phyloP scores from a whole-genome alignment of 2,113 vertebrate species.

The Onychorhynchus coronatus region DNA sequence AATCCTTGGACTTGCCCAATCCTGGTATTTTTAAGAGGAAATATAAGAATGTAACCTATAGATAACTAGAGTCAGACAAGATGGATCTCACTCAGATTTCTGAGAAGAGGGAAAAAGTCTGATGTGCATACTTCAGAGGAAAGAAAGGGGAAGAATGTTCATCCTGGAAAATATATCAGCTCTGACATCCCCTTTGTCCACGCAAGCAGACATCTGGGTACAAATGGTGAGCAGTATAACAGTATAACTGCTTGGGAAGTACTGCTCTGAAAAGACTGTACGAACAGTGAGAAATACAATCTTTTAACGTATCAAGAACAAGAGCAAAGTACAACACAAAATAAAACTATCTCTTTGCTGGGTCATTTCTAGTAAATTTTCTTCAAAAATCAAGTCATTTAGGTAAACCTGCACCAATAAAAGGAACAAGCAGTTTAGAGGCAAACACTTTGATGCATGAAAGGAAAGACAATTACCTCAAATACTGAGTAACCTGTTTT shows the following conservation, averaged over 20 bases:
- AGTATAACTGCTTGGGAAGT: background rate
- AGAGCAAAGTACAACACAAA: background rate
- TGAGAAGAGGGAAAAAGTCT: background rate
- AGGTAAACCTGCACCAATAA: background rate
- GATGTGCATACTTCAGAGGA: rapidly evolving
- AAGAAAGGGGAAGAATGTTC: background rate
- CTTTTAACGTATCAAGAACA: background rate
- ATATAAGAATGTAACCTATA: background rate
- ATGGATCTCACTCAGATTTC: background rate
- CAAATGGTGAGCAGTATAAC: background rate
- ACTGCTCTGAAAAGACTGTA: background rate
- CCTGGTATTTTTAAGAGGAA: background rate
- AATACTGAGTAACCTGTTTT: background rate
- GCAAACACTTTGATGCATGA: background rate
- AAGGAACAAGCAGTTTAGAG: background rate
- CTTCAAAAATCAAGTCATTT: background rate
- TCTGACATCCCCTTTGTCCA: background rate
- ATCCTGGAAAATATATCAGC: background rate
- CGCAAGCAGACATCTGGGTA: background rate
- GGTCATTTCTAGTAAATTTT: background rate
- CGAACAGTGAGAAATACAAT: background rate
- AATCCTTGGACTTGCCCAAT: background rate
- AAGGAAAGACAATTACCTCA: background rate
- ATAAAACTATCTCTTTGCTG: background rate
- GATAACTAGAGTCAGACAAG: background rate